These are phyloP conservation scores for Pseudochirops cupreus DNA, from an alignment of 2,797 vertebrate genomes.

Conservation along the genomic window DNA sequence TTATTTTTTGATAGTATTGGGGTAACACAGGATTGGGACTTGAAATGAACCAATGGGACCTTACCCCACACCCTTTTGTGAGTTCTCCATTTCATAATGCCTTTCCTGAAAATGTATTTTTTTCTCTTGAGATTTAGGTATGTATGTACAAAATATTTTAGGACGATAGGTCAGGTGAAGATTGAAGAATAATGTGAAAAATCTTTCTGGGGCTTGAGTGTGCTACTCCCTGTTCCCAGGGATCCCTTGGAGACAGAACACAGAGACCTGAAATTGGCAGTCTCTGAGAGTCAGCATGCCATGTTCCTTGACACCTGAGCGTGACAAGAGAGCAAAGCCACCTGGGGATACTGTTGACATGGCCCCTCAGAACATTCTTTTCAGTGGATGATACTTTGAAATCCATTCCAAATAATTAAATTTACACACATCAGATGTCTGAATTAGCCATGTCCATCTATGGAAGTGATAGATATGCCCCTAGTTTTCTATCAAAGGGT, in stretches of 20 bases:
- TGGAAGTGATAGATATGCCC: conserved; percentile 45
- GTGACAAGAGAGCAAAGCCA: neutral
- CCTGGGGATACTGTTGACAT: neutral
- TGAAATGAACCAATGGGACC: neutral
- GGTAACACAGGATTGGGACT: neutral
- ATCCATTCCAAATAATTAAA: conserved; percentile 61
- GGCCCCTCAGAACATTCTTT: neutral
- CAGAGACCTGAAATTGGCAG: neutral
- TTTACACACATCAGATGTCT: conserved; percentile 34
- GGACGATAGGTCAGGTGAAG: neutral
- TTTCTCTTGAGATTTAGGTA: conserved; percentile 5
- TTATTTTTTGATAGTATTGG: neutral
- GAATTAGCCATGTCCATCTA: conserved; percentile 49
- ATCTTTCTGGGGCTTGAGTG: neutral
- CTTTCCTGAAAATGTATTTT: neutral
- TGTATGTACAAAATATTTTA: neutral
- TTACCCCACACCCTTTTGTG: neutral
- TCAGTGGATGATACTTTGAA: conserved; percentile 27
- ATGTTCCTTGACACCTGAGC: neutral
- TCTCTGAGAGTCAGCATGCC: neutral
- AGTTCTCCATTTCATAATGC: neutral
- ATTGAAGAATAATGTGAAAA: neutral
- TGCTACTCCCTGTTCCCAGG: too few species aligned
- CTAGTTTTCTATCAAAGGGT: conserved; percentile 62
- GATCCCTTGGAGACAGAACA: neutral